Evolutionary conservation across 2,113 vertebrate species (phyloP), one percentile per base, ranked within the genome.

Genomic region (Ovibos moschatus): DNA sequence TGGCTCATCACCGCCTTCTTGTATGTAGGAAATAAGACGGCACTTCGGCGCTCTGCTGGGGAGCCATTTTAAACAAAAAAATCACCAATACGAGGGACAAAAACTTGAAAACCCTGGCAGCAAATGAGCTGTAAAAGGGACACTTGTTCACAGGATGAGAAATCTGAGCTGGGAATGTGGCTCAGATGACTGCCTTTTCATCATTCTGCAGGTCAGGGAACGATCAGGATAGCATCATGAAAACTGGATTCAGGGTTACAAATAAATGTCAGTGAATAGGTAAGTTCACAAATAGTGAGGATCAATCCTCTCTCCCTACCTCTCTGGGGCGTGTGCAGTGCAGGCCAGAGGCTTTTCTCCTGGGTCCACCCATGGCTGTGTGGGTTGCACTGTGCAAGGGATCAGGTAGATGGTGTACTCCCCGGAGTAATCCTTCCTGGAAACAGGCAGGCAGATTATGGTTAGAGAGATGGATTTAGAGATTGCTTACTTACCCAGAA

Each of bases 381-480:
- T 99, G 96, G 99, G 99, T 98, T 99, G 99, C 43, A 99, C 99
- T 0, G 99, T 99, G 96, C 99, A 99, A 13, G 99, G 99, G 91
- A 99, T 99, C 95, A 99, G 97, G 97, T 99, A 99, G 90, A 99
- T 99, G 0, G 99, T 99, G 97, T 99, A 99, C 97, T 99, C 99
- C 14, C 99, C 99, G 0, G 99, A 99, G 86, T 99, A 99, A 98
- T 99, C 99, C 98, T 99, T 99, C 98, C 99, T 99, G 96, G 51
- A 97, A 96, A 84, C 4, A 94, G 1, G 67, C 7, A 88, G 55
- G 97, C 67, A 91, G 14, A 33, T 30, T 0, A 16, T 0, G 1
- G 53, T 97, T 91, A 97, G 4, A 17, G 51, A 55, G 40, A 0
- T 1, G 2, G 4, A 10, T 43, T 10, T 6, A 6, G 0, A 33